Evolutionary conservation across 2,797 vertebrate genomes (phyloP).

Genomic region (Pelobates cultripes): DNA sequence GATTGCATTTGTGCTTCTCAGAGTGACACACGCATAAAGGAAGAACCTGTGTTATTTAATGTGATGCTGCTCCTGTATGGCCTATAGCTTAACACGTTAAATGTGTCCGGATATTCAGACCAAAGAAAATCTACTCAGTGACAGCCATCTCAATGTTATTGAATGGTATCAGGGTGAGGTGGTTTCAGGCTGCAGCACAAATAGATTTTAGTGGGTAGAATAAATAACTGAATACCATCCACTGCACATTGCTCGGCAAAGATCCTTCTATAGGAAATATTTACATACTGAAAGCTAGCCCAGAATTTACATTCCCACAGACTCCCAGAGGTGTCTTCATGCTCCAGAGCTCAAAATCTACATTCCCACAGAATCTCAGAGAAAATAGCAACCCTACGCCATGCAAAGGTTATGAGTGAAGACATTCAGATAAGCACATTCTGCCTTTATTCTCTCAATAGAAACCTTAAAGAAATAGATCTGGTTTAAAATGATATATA

Average conservation of each 20-base stretch:
- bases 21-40: too few relatives aligned
- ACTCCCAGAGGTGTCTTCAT: conserved; percentile 5
- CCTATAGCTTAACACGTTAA: too few relatives aligned
- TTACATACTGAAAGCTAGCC: neutral
- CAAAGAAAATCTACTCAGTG: neutral
- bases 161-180: neutral
- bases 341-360: neutral
- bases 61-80: too few relatives aligned
- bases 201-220: neutral
- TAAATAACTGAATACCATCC: neutral
- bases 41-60: too few relatives aligned
- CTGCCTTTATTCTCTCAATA: too few relatives aligned
- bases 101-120: too few relatives aligned
- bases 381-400: neutral
- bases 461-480: too few relatives aligned
- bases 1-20: too few relatives aligned
- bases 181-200: neutral
- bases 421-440: neutral
- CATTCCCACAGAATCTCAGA: conserved; percentile 8
- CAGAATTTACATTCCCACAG: conserved; percentile 5
- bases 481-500: too few relatives aligned
- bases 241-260: neutral
- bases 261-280: conserved; percentile 3
- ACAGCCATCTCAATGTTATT: neutral
- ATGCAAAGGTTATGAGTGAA: neutral